phyloP scores from a whole-genome alignment of 2,113 vertebrate species.

The Cephalopholis sonnerati region DNA sequence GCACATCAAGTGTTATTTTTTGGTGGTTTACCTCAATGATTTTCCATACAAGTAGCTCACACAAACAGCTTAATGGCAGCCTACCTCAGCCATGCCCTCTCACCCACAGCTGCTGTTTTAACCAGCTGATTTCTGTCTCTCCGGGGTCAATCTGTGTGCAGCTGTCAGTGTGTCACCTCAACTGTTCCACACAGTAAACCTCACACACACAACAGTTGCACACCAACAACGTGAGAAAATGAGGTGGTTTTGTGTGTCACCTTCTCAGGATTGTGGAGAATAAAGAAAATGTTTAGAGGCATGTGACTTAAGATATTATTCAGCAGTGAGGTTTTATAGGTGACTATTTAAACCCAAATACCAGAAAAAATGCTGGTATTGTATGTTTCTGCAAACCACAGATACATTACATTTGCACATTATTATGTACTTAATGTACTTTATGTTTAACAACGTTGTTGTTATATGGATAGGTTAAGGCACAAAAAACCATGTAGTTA shows the following conservation, averaged over 20 bases:
- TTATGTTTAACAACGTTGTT: too few species aligned
- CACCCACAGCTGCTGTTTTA: conserved; percentile 56
- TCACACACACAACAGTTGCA: conserved; percentile 47
- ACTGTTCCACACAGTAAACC: conserved; percentile 67
- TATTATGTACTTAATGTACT: too few species aligned
- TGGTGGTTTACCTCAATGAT: not conserved
- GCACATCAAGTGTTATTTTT: not conserved
- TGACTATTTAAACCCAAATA: not conserved
- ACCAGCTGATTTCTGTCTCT: conserved; percentile 66
- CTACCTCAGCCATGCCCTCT: not conserved
- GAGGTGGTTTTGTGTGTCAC: not conserved
- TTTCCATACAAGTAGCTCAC: not conserved
- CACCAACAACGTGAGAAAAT: conserved; percentile 17
- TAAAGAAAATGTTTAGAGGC: not conserved
- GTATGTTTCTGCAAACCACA: too few species aligned
- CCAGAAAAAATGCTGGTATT: too few species aligned
- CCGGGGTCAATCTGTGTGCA: conserved; percentile 54
- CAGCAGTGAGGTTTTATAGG: not conserved
- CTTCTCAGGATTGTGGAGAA: not conserved
- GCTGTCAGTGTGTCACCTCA: conserved; percentile 73
- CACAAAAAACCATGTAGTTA: too few species aligned
- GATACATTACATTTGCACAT: too few species aligned
- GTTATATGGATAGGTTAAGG: too few species aligned
- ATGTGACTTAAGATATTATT: not conserved
- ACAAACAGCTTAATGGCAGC: not conserved